Evolutionary conservation across 2,888 invertebrate genomes (phyloP).

Genomic region (Euphydryas editha): DNA sequence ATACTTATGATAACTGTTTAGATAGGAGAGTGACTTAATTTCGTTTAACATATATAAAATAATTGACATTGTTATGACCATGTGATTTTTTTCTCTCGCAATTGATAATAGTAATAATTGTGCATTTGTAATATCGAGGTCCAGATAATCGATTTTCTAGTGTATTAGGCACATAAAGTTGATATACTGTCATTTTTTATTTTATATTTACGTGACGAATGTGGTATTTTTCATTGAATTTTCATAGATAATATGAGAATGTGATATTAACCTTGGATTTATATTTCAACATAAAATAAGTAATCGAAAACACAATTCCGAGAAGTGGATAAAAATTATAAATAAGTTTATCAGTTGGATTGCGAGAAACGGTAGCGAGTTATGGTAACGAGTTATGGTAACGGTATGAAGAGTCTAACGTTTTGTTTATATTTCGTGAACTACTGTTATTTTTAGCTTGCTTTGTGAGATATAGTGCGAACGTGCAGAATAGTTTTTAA

Average conservation of each 20-base stretch:
- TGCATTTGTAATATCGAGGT: too few relatives aligned
- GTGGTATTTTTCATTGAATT: background rate
- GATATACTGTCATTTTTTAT: background rate
- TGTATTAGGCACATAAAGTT: background rate
- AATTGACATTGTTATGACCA: too few relatives aligned
- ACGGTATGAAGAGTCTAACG: conserved; percentile 53
- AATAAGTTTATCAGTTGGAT: conserved; percentile 42
- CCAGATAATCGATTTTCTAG: too few relatives aligned
- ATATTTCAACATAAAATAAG: background rate
- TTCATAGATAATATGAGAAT: conserved; percentile 5
- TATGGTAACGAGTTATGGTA: conserved; percentile 51
- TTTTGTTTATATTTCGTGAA: conserved; percentile 70
- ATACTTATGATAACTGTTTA: too few relatives aligned
- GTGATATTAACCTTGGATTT: background rate
- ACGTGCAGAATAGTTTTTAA: conserved; percentile 33
- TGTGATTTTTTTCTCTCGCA: too few relatives aligned
- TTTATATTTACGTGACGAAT: background rate
- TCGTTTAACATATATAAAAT: too few relatives aligned
- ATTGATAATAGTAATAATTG: too few relatives aligned
- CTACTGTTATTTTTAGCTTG: conserved; percentile 57
- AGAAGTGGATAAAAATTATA: conserved; percentile 40
- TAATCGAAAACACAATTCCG: conserved; percentile 33
- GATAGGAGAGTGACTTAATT: too few relatives aligned
- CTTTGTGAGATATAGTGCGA: conserved; percentile 33
- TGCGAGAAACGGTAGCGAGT: conserved; percentile 65